Conservation (phyloP, 2,797 vertebrate species). For the Lacerta viridis region DNA sequence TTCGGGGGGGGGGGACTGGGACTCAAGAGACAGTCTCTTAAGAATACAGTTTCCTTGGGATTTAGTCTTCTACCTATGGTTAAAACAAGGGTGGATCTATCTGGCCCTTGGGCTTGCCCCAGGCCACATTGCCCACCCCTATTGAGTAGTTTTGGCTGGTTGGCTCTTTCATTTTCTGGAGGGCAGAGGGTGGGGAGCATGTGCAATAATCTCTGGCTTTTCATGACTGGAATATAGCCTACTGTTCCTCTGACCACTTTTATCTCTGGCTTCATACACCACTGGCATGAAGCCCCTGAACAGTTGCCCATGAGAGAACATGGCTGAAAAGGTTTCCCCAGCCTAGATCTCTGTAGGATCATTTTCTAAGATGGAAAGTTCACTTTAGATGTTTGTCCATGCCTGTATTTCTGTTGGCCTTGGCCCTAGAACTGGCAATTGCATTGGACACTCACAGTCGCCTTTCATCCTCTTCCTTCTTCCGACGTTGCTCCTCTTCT, state of each 20-base stretch:
- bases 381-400: background rate
- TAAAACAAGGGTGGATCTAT: too few relatives aligned
- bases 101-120: too few relatives aligned
- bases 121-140: too few relatives aligned
- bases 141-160: background rate
- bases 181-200: background rate
- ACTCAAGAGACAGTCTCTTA: background rate
- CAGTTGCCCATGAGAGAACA: background rate
- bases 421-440: background rate
- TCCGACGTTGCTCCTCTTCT: constrained; percentile 87
- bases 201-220: background rate
- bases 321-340: too few relatives aligned
- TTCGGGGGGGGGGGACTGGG: too few relatives aligned
- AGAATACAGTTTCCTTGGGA: background rate
- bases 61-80: too few relatives aligned
- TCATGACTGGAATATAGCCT: background rate
- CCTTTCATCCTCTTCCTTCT: constrained; percentile 91
- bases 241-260: background rate
- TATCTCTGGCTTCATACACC: background rate
- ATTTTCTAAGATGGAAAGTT: background rate
- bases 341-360: background rate
- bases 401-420: constrained; percentile 18
- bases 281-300: background rate
- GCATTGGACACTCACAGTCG: constrained; percentile 84
- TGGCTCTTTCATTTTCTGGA: background rate